phyloP scores from a whole-genome alignment of 2,888 invertebrate species.

The Elgonia sp. region DNA sequence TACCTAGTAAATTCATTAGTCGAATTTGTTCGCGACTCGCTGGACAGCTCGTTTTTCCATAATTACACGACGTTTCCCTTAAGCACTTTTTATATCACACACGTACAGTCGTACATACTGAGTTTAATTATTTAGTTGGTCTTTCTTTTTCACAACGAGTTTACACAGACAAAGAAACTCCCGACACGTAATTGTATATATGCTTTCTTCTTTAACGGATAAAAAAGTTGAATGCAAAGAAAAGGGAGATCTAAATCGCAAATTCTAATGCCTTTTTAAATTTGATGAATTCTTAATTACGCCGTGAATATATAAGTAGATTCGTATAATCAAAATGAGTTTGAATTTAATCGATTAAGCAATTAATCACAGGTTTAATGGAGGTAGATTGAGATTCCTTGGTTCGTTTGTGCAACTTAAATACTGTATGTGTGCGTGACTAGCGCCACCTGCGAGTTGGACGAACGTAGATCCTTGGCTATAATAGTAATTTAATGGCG shows the following conservation, averaged over 20 bases:
- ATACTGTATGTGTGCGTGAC: conserved; percentile 64
- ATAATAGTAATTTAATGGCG: conserved; percentile 54
- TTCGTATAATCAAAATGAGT: conserved; percentile 10
- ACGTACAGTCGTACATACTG: not conserved
- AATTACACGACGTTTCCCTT: conserved; percentile 68
- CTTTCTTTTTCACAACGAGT: conserved; percentile 9
- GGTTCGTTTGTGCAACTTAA: conserved; percentile 56
- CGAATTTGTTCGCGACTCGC: conserved; percentile 64
- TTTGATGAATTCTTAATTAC: not conserved
- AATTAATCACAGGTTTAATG: conserved; percentile 60
- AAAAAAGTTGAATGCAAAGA: not conserved
- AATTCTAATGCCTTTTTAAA: not conserved
- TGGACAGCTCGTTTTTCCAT: conserved; percentile 69
- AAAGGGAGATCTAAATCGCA: not conserved
- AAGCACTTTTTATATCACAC: conserved; percentile 58
- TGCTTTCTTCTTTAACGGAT: not conserved
- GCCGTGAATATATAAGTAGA: no score
- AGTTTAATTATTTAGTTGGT: conserved; percentile 38
- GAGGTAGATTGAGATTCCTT: conserved; percentile 49
- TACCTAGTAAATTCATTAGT: conserved; percentile 73
- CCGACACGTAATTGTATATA: not conserved
- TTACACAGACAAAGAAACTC: not conserved
- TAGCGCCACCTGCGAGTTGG: conserved; percentile 48
- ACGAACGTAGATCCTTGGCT: conserved; percentile 29
- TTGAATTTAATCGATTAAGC: conserved; percentile 52